These are phyloP conservation scores for Hirundichthys speculiger DNA, from an alignment of 2,113 vertebrate species.

Conservation along the genomic window DNA sequence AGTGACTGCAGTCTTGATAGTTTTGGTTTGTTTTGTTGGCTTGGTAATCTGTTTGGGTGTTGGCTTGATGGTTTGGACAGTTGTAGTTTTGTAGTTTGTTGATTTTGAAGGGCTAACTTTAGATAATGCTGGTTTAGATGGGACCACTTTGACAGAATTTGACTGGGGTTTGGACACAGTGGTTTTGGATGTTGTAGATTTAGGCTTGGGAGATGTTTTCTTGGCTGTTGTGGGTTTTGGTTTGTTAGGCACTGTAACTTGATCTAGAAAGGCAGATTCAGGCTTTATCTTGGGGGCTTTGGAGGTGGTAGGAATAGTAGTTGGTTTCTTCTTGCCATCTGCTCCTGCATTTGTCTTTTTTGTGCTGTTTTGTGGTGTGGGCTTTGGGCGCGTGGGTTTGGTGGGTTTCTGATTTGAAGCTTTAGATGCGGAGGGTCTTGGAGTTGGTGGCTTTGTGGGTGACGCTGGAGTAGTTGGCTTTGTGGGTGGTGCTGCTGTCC, in stretches of 20 bases:
- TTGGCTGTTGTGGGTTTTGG: constrained; percentile 58
- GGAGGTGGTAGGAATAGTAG: constrained; percentile 41
- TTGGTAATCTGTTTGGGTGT: constrained; percentile 56
- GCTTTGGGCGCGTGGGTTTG: constrained; percentile 56
- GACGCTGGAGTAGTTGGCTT: constrained; percentile 39
- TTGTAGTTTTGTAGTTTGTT: constrained; percentile 55
- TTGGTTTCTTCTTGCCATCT: constrained; percentile 59
- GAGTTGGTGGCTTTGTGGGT: constrained; percentile 46
- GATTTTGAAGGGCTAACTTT: constrained; percentile 64
- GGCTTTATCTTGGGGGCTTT: constrained; percentile 62
- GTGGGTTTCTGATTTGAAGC: constrained; percentile 53
- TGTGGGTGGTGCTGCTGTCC: constrained; percentile 44
- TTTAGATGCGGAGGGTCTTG: constrained; percentile 55
- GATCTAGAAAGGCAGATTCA: constrained; percentile 35
- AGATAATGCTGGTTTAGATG: constrained; percentile 55
- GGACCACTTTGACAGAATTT: constrained; percentile 50
- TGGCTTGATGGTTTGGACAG: constrained; percentile 53
- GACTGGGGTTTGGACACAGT: constrained; percentile 57
- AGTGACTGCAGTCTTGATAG: constrained; percentile 58
- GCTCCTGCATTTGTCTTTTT: constrained; percentile 48
- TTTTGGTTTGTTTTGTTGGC: constrained; percentile 57
- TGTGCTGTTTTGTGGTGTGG: constrained; percentile 38
- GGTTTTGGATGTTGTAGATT: constrained; percentile 66
- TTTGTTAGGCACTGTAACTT: constrained; percentile 59
- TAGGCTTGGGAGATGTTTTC: constrained; percentile 58